phyloP scores from a whole-genome alignment of 2,888 invertebrate species.

The Drosophila meridionalis region DNA sequence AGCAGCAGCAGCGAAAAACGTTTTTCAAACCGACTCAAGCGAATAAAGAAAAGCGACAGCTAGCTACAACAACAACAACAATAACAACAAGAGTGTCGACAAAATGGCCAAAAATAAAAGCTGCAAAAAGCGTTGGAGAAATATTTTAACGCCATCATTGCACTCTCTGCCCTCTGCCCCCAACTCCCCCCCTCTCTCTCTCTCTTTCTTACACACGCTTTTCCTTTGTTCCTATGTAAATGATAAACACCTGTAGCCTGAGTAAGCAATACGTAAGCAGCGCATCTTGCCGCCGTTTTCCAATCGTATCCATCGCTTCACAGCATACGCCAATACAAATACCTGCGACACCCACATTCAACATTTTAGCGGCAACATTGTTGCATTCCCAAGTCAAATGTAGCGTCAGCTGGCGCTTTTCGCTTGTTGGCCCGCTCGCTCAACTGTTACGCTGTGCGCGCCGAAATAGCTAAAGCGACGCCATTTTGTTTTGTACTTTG shows the following conservation, averaged over 20 bases:
- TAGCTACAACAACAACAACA: conserved; percentile 22
- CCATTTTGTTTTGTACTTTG: conserved; percentile 27
- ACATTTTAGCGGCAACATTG: conserved; percentile 40
- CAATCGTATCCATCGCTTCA: conserved; percentile 25
- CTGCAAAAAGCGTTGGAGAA: conserved; percentile 58
- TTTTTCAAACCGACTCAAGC: conserved; percentile 42
- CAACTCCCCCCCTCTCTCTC: not conserved
- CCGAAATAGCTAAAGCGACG: conserved; percentile 23
- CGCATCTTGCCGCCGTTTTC: conserved; percentile 25
- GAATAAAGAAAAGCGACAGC: conserved; percentile 52
- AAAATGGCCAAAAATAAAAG: conserved; percentile 62
- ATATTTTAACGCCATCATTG: conserved; percentile 70
- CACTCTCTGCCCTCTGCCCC: conserved; percentile 4
- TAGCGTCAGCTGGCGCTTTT: conserved; percentile 42
- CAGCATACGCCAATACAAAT: conserved; percentile 21
- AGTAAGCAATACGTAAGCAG: conserved; percentile 22
- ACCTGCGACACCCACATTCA: conserved; percentile 29
- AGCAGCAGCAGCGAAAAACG: conserved; percentile 32
- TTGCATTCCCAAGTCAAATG: conserved; percentile 30
- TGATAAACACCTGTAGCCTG: conserved; percentile 55
- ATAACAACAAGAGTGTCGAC: conserved; percentile 22
- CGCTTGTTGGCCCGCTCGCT: conserved; percentile 48
- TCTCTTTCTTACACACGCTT: not conserved
- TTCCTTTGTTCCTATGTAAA: conserved; percentile 8
- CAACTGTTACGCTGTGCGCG: conserved; percentile 39